These are phyloP conservation scores for Henricia sp. DNA, from an alignment of 53 echinoderm and acorn worm species.

Conservation along the genomic window DNA sequence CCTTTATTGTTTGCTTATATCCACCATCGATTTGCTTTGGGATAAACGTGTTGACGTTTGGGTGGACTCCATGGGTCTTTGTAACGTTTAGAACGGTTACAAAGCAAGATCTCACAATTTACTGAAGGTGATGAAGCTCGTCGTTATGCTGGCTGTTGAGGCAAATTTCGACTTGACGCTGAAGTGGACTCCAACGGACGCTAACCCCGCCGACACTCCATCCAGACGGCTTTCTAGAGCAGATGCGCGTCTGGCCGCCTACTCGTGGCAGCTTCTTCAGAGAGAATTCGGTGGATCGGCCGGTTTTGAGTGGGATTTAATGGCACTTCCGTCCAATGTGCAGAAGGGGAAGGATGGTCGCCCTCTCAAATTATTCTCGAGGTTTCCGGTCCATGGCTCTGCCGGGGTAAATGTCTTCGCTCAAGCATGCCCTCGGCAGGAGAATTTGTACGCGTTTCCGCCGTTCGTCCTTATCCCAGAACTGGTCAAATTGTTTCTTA, in stretches of 20 bases:
- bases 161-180: too few species aligned
- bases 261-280: not conserved
- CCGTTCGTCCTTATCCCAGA: constrained; percentile 5
- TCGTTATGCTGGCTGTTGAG: too few species aligned
- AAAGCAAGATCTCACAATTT: too few species aligned
- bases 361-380: constrained; percentile 3
- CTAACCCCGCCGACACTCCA: not conserved
- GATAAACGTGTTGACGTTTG: too few species aligned
- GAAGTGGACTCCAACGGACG: constrained; percentile 7
- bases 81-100: too few species aligned
- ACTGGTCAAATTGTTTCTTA: not conserved
- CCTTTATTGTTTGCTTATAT: too few species aligned
- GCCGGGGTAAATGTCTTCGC: constrained; percentile 10
- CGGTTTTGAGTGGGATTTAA: not conserved
- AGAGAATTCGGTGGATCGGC: not conserved
- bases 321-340: not conserved
- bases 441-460: not conserved
- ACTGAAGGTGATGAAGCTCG: too few species aligned
- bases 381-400: constrained; percentile 5
- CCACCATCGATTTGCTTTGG: too few species aligned
- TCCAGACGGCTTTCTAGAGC: not conserved
- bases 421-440: not conserved
- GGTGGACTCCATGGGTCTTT: too few species aligned
- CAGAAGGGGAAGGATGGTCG: not conserved
- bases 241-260: not conserved